Conservation (phyloP, 2,888 invertebrate species). For the Zelleria hepariella region DNA sequence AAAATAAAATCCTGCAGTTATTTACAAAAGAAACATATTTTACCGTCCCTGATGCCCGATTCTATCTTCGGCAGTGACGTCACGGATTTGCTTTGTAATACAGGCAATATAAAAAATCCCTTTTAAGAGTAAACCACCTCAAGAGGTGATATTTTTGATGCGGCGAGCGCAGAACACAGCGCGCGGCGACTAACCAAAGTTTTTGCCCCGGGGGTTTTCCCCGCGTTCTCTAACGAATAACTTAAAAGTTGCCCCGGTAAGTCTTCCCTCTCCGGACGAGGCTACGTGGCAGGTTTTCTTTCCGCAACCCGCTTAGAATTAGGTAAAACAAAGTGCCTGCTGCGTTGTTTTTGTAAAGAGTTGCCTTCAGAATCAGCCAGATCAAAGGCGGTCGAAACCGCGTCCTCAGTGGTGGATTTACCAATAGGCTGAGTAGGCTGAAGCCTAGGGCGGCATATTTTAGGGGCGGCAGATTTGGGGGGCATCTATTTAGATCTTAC, state of each 20-base stretch:
- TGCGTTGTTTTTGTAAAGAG: neutral
- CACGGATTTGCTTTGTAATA: no score
- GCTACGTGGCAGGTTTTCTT: conserved; percentile 18
- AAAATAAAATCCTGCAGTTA: no score
- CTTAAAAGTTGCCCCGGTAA: conserved; percentile 28
- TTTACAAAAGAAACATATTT: no score
- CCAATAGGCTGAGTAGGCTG: no score
- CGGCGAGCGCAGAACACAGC: conserved; percentile 29
- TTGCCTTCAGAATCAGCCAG: neutral
- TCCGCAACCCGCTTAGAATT: conserved; percentile 6
- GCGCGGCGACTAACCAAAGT: conserved; percentile 31
- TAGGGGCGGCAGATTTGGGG: no score
- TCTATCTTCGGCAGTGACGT: no score
- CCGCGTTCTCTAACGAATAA: conserved; percentile 29
- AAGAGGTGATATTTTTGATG: conserved; percentile 22
- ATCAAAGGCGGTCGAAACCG: neutral
- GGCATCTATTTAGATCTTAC: no score
- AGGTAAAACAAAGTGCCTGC: neutral
- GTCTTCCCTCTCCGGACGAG: conserved; percentile 14
- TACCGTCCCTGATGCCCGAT: no score
- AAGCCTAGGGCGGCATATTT: no score
- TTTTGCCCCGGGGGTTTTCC: conserved; percentile 19
- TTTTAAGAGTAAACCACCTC: neutral
- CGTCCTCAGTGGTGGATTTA: no score
- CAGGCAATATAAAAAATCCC: neutral